phyloP scores from a whole-genome alignment of 2,888 invertebrate species.

The Epicampocera succincta region DNA sequence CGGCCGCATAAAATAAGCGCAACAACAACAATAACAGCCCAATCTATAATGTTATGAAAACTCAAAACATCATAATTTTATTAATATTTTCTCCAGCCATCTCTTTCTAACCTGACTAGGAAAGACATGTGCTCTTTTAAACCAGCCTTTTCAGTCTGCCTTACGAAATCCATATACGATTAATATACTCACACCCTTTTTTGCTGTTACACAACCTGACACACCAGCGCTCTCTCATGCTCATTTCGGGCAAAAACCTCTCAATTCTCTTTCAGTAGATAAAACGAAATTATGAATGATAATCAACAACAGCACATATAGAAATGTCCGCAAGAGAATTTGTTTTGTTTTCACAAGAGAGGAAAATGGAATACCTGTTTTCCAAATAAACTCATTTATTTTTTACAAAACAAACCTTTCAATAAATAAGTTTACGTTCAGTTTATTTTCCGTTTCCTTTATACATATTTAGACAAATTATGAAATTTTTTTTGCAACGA shows the following conservation, averaged over 20 bases:
- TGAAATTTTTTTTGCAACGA: background rate
- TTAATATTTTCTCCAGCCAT: slow-evolving; percentile 65
- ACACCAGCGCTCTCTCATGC: background rate
- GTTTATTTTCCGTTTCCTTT: slow-evolving; percentile 10
- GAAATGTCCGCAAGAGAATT: slow-evolving; percentile 3
- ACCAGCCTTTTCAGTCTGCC: slow-evolving; percentile 41
- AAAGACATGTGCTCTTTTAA: slow-evolving; percentile 1
- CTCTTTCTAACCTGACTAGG: slow-evolving; percentile 36
- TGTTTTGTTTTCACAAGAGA: background rate
- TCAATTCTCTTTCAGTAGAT: slow-evolving; percentile 23
- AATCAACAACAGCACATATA: background rate
- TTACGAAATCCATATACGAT: slow-evolving; percentile 2
- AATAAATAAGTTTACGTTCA: slow-evolving; percentile 16
- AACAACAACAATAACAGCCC: slow-evolving; percentile 25
- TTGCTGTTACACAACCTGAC: slow-evolving; percentile 22
- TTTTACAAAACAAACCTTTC: background rate
- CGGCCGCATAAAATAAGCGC: slow-evolving; percentile 28
- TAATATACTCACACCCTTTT: slow-evolving; percentile 68
- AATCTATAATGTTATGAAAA: slow-evolving; percentile 66
- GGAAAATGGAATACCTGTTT: slow-evolving; percentile 44
- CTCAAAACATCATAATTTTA: slow-evolving; percentile 70
- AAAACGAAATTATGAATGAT: slow-evolving; percentile 45
- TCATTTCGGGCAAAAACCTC: slow-evolving; percentile 15
- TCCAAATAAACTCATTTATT: slow-evolving; percentile 42
- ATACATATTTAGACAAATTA: background rate